Conservation (phyloP, 2,113 vertebrate genomes). For the Coptodon bakossiorum region DNA sequence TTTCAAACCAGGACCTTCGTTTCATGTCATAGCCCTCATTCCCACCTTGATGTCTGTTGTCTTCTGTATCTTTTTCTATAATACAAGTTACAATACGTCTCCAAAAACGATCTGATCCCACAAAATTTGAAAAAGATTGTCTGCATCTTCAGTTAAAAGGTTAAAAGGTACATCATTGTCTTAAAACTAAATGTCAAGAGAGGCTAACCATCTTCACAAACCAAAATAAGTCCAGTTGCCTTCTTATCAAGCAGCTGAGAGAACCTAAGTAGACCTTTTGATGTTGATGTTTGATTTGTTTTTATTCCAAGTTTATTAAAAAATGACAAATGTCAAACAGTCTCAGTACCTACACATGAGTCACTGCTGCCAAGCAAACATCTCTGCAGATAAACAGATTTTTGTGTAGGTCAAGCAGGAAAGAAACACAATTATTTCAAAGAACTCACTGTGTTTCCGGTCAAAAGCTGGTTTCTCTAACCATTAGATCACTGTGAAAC, state of each 20-base stretch:
- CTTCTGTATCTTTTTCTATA: not conserved
- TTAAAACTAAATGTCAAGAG: not conserved
- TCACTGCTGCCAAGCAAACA: not conserved
- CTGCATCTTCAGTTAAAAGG: not conserved
- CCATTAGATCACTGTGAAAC: conserved; percentile 10
- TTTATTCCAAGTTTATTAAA: not conserved
- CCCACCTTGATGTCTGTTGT: not conserved
- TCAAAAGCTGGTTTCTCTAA: not conserved
- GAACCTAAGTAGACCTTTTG: not conserved
- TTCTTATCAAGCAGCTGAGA: not conserved
- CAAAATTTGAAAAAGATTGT: not conserved
- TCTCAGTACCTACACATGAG: not conserved
- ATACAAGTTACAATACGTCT: not conserved
- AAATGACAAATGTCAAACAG: not conserved
- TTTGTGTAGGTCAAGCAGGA: not conserved
- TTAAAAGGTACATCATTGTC: not conserved
- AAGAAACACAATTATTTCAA: not conserved
- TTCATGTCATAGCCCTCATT: not conserved
- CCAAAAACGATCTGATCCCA: not conserved
- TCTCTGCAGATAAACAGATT: not conserved
- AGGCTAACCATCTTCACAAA: not conserved
- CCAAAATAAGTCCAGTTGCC: not conserved
- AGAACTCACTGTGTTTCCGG: not conserved
- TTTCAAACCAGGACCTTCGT: not conserved
- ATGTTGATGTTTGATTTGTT: not conserved